Base-by-base conservation (phyloP, 2,888 invertebrate species). In the Cactoblastis cactorum region DNA sequence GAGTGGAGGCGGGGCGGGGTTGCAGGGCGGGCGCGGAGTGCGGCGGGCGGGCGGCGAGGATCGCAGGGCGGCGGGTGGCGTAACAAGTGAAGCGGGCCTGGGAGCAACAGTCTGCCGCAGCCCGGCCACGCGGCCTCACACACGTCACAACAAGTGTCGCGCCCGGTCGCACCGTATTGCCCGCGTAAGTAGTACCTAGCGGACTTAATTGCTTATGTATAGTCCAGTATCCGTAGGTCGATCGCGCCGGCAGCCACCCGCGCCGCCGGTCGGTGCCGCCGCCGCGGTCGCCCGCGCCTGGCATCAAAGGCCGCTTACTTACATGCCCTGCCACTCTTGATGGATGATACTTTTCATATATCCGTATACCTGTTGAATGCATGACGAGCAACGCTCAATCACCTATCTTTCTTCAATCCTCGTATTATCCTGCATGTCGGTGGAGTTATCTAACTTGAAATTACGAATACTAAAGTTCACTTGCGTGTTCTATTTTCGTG, bases 21-120 rank as follows among this genome's bases (percentile, higher is more conserved):
- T 73, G 74, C 62, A 67, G 66, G 70, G 63, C 66, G 68, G 74
- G 69, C 68, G 67, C 53, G 66, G 61, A 59, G 60, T 65, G 63
- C 60, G 63, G 67, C 65, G 59, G 55, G 62, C 55, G 62, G 61
- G 62, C 57, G 59, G 71, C 71, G 69, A 62, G 68, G 65, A 70
- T 77, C 74, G 77, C 76, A 74, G 79, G 78, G 77, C 74, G 74
- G 80, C 74, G 82, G 82, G 80, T 68, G 81, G 83, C 82, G 88
- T 88, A 88, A 88, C 88, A 88, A 88, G 88, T 87, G 85, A 87
- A 84, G 83, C 83, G 85, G 80, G 73, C 88, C 88, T 78, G 87
- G 88, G 88, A 86, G 88, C 88, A 89, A 89, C 88, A 89, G 88
- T 89, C 87, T 89, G 88, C 88, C 87, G 86, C 79, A 80, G 87